Evolutionary conservation across 2,113 vertebrate genomes (phyloP), one percentile per base, ranked within the genome.

Genomic region (Dicentrarchus labrax): DNA sequence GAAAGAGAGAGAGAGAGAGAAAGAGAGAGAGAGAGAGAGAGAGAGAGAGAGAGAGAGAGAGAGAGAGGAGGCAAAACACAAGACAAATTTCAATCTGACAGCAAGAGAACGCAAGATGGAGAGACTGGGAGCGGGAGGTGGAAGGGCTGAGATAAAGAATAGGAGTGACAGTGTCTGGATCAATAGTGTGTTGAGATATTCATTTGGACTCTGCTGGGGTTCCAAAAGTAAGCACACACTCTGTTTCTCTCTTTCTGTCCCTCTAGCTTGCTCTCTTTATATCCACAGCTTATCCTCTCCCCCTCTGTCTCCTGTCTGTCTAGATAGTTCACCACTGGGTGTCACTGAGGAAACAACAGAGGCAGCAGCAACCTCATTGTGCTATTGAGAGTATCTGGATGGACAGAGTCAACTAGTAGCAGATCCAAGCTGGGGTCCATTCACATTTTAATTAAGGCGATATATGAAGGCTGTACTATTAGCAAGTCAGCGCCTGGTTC

Each of bases 161-260:
- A 39, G 70, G 59, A 17, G 75, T 78, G 89, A 84, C 73, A 86
- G 69, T 24, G 72, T 70, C 50, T 78, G 74, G 70, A 92, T 92
- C 88, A 90, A 87, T 89, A 92, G 6, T 13, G 66, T 78, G 87
- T 74, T 76, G 84, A 88, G 85, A 86, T 87, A 87, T 89, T 89
- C 80, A 86, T 91, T 91, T 89, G 56, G 71, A 83, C 77, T 83
- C 77, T 80, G 78, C 54, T 82, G 83, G 77, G 65, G 66, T 71
- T 76, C 30, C 65, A 38, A 69, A 61, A 80, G 79, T 67, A 69
- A 80, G 53, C 56, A 68, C 57, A 76, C 71, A 66, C 65, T 47
- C 30, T 45, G 51, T 73, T 69, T 78, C 48, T 80, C 65, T 71
- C 41, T 36, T 30, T 57, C 57, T 50, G 5, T 82, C 48, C 68